Evolutionary conservation across 2,113 vertebrate genomes (phyloP).

Genomic region (Hydrochoerus hydrochaeris): DNA sequence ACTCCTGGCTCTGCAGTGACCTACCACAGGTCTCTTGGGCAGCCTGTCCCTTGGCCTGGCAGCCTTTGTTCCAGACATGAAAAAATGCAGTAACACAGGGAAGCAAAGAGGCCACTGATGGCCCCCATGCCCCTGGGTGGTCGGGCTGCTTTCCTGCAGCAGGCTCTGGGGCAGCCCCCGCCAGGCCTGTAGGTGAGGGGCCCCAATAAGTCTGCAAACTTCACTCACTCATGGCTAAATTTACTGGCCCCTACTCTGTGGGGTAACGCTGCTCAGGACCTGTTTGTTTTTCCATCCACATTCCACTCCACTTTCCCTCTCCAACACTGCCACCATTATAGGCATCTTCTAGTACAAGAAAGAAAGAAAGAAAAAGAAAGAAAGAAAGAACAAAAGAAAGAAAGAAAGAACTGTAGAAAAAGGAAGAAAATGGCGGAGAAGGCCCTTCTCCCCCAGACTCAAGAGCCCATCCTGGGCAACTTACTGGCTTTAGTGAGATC

Average conservation of each 20-base stretch:
- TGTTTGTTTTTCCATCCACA: constrained; percentile 1
- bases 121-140: neutral
- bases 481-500: neutral
- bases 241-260: neutral
- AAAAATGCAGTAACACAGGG: neutral
- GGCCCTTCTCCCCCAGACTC: neutral
- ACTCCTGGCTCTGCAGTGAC: too few relatives aligned
- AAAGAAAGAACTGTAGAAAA: neutral
- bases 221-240: neutral
- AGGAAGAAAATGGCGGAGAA: neutral
- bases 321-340: neutral
- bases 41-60: neutral
- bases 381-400: neutral
- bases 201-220: neutral
- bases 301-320: neutral
- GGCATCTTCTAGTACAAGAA: neutral
- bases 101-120: fast-evolving
- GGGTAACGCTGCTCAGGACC: neutral
- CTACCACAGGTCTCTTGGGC: neutral
- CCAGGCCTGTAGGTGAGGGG: neutral
- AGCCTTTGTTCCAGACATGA: neutral
- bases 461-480: neutral
- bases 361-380: neutral
- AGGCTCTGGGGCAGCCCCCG: neutral
- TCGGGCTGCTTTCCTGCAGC: neutral